phyloP scores from a whole-genome alignment of 2,888 invertebrate genomes.

The Nasonovia ribisnigri region DNA sequence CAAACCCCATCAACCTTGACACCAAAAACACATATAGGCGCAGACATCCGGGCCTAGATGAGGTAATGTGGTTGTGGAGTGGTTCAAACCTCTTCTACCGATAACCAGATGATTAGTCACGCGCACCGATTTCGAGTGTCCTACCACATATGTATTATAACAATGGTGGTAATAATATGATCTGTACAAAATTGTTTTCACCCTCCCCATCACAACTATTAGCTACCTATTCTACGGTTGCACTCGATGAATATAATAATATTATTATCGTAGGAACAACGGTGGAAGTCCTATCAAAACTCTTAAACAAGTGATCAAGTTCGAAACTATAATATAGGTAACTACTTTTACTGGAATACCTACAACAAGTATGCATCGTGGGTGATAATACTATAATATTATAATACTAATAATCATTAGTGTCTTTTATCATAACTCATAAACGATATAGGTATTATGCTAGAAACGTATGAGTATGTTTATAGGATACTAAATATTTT shows the following conservation, averaged over 20 bases:
- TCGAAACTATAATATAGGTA: not conserved
- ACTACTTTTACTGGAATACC: not conserved
- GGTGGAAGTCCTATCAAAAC: not conserved
- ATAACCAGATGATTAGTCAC: conserved; percentile 19
- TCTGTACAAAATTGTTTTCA: not conserved
- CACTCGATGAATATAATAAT: not conserved
- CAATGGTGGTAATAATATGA: not conserved
- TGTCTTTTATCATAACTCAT: not conserved
- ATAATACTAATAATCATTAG: not conserved
- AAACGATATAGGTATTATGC: not conserved
- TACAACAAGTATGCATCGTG: too few relatives aligned
- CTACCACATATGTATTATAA: not conserved
- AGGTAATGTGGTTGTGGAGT: not conserved
- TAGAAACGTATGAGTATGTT: too few relatives aligned
- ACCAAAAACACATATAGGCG: not conserved
- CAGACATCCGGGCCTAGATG: not conserved
- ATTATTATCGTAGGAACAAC: not conserved
- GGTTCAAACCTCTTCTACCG: not conserved
- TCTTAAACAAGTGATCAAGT: not conserved
- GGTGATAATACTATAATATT: not conserved
- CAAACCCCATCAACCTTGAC: conserved; percentile 32
- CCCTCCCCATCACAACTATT: not conserved
- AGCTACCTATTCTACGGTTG: not conserved
- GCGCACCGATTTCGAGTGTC: not conserved
- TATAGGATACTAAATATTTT: not conserved